Percentiles rank a stretch among this genome's conserved stretches.
Evolutionary conservation across 2,113 vertebrate species (phyloP).

Genomic region (Oncorhynchus nerka): DNA sequence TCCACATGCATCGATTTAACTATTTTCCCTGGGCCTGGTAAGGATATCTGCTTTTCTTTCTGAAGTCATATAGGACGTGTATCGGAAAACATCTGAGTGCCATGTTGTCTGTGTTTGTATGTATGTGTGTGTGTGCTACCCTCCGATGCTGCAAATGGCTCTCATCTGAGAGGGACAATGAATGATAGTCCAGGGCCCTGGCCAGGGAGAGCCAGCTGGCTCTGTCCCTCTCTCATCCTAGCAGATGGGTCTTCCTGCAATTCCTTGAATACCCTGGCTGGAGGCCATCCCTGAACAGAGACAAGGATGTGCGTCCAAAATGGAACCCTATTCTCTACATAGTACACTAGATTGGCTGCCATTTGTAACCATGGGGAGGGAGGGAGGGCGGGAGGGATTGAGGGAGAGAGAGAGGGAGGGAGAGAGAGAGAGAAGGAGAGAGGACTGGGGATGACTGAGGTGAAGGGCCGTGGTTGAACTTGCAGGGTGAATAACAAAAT

Average conservation of each 20-base stretch:
- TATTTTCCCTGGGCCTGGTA: slow-evolving; percentile 33
- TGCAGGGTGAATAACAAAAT: neutral
- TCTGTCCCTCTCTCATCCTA: neutral
- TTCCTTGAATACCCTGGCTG: neutral
- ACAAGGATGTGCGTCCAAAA: no score
- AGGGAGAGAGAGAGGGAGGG: no score
- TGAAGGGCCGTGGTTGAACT: no score
- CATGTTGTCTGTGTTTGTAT: neutral
- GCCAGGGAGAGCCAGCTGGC: neutral
- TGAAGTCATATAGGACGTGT: neutral
- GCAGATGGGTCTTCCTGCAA: neutral
- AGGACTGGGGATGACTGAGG: no score
- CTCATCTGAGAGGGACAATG: neutral
- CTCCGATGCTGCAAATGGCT: neutral
- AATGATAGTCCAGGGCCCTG: neutral
- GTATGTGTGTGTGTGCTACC: neutral
- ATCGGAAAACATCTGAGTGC: slow-evolving; percentile 9
- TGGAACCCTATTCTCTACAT: no score
- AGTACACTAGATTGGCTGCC: no score
- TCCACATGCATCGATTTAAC: slow-evolving; percentile 52
- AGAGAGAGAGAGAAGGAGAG: no score
- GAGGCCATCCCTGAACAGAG: neutral
- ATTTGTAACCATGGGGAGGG: no score
- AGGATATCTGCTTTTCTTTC: neutral
- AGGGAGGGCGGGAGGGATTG: no score